Base-by-base conservation (phyloP, 2,888 invertebrate species). In the Athalia circularis region DNA sequence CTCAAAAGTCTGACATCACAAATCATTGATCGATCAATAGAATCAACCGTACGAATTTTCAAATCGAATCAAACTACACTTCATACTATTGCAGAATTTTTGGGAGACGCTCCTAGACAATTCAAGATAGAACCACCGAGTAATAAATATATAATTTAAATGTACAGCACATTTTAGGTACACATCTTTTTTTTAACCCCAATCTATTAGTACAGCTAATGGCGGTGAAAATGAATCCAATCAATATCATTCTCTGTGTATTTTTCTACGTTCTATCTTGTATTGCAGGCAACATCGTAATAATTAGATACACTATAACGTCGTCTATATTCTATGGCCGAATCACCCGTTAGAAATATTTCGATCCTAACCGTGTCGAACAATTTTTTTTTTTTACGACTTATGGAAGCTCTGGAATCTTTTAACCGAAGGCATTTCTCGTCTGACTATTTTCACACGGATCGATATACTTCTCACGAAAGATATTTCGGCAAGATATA, bases 51-150 rank as follows among this genome's bases (percentile, higher is more conserved):
- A 54, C 9, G 54, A 52, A 52, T 9, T 7, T 52, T 29, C 29
- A 29, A 29, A 29, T 29, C 29, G 29, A 29, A 29, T 29, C 29
- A 29, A 29, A 29, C 29, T 29, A 29, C 29, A 29, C 29, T 29
- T 29, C 29, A 29, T 29, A 29, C 29, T 29, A 2, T 29, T 29
- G 29, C 72, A 59, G 72, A 72, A 72, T 72, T 72, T 72, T 72
- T 13, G 15, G 62, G 75, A 64, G 50, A 29, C 50, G 50, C 75
- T 52, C 75, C 45, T 52, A 64, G 75, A 62, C n/a, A 50, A 59
- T 59, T 48, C 75, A 75, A 75, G 75, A 75, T 75, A 75, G 75
- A 75, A 75, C 64, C 47, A 59, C 13, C 57, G 47, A 59, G 59
- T 57, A 57, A 54, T 54, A 54, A 54, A 54, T 54, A 54, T 54